Percentiles rank a stretch among this genome's conserved stretches.
These are phyloP conservation scores for Poecile montanus DNA, from an alignment of 2,797 vertebrate genomes.

Conservation along the genomic window DNA sequence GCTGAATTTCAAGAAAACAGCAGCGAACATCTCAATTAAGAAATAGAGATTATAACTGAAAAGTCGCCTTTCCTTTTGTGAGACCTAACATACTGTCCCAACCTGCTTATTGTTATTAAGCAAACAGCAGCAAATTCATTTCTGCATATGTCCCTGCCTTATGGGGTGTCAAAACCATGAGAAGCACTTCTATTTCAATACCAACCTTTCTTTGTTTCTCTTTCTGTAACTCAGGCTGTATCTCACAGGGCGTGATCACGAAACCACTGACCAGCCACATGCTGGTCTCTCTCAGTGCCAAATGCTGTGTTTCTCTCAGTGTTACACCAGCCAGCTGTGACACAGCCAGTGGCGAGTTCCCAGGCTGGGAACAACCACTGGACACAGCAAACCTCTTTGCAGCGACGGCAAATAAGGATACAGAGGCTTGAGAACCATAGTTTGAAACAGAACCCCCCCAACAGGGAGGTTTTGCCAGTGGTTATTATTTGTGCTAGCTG, in stretches of 20 bases:
- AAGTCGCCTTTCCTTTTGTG: background rate
- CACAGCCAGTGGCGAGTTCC: background rate
- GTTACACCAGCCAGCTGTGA: background rate
- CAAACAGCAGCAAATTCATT: constrained; percentile 7
- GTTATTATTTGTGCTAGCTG: background rate
- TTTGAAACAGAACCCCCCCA: background rate
- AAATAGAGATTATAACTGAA: background rate
- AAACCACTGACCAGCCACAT: background rate
- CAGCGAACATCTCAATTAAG: background rate
- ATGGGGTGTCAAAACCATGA: background rate
- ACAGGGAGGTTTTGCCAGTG: background rate
- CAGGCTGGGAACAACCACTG: background rate
- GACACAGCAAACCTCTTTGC: background rate
- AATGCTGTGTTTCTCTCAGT: background rate
- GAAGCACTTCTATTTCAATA: constrained; percentile 17
- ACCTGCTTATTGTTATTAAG: constrained; percentile 33
- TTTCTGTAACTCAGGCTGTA: background rate
- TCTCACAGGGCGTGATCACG: background rate
- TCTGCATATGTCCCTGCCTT: constrained; percentile 8
- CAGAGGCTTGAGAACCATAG: background rate
- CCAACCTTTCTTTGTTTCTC: background rate
- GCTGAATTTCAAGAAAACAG: background rate
- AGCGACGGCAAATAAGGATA: background rate
- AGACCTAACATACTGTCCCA: background rate
- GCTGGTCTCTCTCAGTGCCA: background rate